Percentiles rank a stretch among this genome's conserved stretches.
Conservation (phyloP, 2,113 vertebrate species). For the Rhagologus leucostigma region DNA sequence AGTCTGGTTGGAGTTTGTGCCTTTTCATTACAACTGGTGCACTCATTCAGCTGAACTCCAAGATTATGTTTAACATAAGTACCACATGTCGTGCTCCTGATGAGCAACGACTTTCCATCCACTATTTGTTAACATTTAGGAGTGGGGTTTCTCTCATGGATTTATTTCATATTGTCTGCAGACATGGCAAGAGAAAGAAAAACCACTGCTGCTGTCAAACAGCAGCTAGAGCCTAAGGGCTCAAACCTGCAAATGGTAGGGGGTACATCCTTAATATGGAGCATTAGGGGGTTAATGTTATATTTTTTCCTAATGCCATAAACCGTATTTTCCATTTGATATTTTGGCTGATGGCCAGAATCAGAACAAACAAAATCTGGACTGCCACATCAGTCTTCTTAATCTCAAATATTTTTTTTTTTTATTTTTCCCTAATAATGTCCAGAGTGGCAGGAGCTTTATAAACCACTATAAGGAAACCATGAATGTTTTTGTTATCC, state of each 20-base stretch:
- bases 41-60: background rate
- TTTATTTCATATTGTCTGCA: background rate
- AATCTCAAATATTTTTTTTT: background rate
- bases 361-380: background rate
- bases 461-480: background rate
- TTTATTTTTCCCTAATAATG: background rate
- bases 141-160: background rate
- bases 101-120: background rate
- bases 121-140: background rate
- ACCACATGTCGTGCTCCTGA: background rate
- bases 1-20: background rate
- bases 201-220: background rate
- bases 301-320: conserved; percentile 27
- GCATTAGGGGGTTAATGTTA: conserved; percentile 37
- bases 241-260: conserved; percentile 44
- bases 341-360: conserved; percentile 13
- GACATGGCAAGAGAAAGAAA: background rate
- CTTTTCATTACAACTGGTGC: background rate
- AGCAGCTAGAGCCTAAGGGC: conserved; percentile 18
- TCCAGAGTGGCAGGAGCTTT: background rate
- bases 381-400: background rate
- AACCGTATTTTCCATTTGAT: background rate
- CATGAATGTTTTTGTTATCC: background rate
- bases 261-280: conserved; percentile 12
- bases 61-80: background rate